These are phyloP conservation scores for Plecturocebus donacophilus DNA, from an alignment of 2,113 vertebrate species.

Conservation along the genomic window DNA sequence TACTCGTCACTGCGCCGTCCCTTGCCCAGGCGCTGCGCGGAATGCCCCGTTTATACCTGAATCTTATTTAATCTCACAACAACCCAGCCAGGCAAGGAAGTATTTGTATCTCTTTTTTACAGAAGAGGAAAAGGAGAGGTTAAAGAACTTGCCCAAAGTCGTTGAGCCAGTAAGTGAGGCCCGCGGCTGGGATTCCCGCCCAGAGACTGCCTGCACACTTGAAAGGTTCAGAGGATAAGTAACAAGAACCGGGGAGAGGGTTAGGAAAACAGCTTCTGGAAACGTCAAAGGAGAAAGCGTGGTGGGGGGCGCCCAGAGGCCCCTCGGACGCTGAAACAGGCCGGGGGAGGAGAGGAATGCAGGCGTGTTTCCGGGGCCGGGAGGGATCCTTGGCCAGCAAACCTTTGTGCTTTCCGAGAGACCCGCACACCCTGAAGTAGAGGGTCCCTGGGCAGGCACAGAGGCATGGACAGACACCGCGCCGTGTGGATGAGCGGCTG, in stretches of 20 bases:
- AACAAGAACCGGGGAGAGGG: constrained; percentile 28
- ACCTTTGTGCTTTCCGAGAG: background rate
- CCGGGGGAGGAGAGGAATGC: accelerated
- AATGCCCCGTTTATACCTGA: background rate
- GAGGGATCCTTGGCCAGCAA: background rate
- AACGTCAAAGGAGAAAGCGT: background rate
- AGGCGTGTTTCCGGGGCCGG: background rate
- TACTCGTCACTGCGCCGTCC: background rate
- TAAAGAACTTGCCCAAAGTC: constrained; percentile 49
- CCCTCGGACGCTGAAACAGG: background rate
- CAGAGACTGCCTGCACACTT: background rate
- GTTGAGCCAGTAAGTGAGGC: constrained; percentile 28
- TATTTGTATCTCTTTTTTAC: constrained; percentile 54
- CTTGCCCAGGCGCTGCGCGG: background rate
- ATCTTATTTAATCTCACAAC: constrained; percentile 49
- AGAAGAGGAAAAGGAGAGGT: constrained; percentile 57
- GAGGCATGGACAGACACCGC: background rate
- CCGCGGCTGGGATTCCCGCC: background rate
- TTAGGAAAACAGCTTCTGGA: constrained; percentile 50
- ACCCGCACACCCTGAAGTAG: background rate
- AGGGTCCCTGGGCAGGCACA: background rate
- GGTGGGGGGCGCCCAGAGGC: background rate
- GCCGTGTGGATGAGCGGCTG: background rate
- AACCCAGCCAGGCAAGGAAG: constrained; percentile 55
- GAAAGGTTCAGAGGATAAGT: constrained; percentile 50